Evolutionary conservation across 2,797 vertebrate genomes (phyloP).

Genomic region (Phylloscopus collybita): DNA sequence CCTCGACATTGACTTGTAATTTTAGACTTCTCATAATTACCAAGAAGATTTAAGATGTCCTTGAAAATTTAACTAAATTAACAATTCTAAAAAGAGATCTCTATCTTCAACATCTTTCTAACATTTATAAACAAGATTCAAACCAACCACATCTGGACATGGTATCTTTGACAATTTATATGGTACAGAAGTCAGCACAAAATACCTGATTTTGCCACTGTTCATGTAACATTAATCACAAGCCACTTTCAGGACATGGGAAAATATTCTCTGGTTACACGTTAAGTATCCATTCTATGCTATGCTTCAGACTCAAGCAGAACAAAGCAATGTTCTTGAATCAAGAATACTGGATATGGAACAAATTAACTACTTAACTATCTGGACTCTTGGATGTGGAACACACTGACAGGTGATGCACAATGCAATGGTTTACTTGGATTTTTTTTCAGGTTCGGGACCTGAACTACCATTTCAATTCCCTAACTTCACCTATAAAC

Average conservation of each 20-base stretch:
- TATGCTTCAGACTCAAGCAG: not conserved
- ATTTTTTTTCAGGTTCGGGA: not conserved
- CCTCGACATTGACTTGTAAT: accelerated
- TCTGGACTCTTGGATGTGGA: not conserved
- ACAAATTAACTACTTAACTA: not conserved
- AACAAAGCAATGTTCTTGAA: not conserved
- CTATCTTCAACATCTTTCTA: not conserved
- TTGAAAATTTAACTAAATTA: not conserved
- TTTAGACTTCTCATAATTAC: not conserved
- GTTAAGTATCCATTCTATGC: not conserved
- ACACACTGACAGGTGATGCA: not conserved
- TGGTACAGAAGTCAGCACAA: not conserved
- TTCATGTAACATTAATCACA: not conserved
- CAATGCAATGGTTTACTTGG: accelerated
- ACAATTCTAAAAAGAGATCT: not conserved
- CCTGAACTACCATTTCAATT: not conserved
- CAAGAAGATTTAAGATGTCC: not conserved
- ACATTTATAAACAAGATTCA: not conserved
- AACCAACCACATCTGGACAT: not conserved
- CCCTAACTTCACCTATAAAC: not conserved
- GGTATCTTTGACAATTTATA: not conserved
- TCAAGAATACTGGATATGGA: not conserved
- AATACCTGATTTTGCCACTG: not conserved
- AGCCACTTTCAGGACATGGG: not conserved
- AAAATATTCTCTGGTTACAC: not conserved